Evolutionary conservation across 2,797 vertebrate genomes (phyloP).

Genomic region (Xerus rutilus): DNA sequence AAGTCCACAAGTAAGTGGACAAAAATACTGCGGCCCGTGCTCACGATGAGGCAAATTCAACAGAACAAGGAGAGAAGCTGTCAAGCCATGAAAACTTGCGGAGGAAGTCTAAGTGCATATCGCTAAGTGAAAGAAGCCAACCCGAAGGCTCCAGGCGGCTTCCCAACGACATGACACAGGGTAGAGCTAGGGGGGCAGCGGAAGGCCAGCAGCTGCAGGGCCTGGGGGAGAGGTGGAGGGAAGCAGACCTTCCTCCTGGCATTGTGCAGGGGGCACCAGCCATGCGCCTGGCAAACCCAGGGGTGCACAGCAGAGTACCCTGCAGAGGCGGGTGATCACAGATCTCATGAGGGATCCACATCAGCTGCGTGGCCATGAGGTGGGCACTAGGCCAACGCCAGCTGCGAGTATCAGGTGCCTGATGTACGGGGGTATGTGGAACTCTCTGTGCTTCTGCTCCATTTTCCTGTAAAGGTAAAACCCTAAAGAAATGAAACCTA

Average conservation of each 20-base stretch:
- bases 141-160: too few species aligned
- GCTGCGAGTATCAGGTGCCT: too few species aligned
- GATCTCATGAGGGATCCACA: too few species aligned
- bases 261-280: rapidly evolving
- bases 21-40: rapidly evolving
- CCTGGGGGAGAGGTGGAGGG: too few species aligned
- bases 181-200: rapidly evolving
- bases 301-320: too few species aligned
- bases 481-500: too few species aligned
- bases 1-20: neutral
- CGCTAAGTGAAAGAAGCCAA: rapidly evolving
- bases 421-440: too few species aligned
- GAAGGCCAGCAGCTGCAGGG: rapidly evolving
- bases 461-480: neutral
- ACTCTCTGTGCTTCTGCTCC: neutral
- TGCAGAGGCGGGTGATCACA: too few species aligned
- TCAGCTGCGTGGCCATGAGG: too few species aligned
- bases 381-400: too few species aligned
- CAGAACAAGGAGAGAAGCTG: rapidly evolving
- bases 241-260: too few species aligned
- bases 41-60: rapidly evolving
- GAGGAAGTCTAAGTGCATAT: rapidly evolving
- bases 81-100: rapidly evolving
- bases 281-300: rapidly evolving
- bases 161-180: too few species aligned